These are phyloP conservation scores for Drosophila eugracilis DNA, from an alignment of 1,140 invertebrate species.

Conservation along the genomic window DNA sequence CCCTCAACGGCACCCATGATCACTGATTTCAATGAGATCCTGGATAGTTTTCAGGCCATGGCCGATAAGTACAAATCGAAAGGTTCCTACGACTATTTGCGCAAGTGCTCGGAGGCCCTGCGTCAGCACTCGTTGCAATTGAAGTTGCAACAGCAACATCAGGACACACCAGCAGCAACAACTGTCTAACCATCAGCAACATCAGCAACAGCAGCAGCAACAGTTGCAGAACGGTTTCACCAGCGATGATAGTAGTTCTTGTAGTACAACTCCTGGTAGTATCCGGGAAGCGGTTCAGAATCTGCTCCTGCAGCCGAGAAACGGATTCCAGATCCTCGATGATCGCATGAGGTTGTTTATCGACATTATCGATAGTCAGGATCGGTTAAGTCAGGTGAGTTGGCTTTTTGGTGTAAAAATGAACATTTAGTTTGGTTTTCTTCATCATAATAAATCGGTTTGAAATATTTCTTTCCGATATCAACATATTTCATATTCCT, in stretches of 20 bases:
- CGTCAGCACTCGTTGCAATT: constrained; percentile 79
- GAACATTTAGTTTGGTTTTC: background rate
- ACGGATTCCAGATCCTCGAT: constrained; percentile 90
- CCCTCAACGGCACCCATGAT: constrained; percentile 76
- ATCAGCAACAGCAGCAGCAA: constrained; percentile 44
- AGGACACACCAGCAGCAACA: constrained; percentile 53
- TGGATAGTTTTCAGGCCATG: constrained; percentile 84
- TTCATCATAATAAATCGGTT: too few species aligned
- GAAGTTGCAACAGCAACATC: constrained; percentile 72
- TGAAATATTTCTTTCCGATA: too few species aligned
- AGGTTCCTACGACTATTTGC: constrained; percentile 84
- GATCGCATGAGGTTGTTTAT: constrained; percentile 91
- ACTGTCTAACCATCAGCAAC: constrained; percentile 13
- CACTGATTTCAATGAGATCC: constrained; percentile 82
- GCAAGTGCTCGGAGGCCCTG: constrained; percentile 83
- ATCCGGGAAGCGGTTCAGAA: constrained; percentile 89
- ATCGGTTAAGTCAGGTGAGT: constrained; percentile 91
- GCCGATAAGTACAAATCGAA: constrained; percentile 84
- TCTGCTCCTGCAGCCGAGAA: constrained; percentile 88
- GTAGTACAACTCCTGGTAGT: constrained; percentile 86
- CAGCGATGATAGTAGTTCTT: constrained; percentile 83
- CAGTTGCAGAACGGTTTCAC: constrained; percentile 65
- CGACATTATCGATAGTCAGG: constrained; percentile 92
- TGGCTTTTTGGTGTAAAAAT: background rate
- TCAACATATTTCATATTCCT: background rate